A percentile compares a stretch with the other conserved stretches of the same genome.
Evolutionary conservation across 53 echinoderm and acorn worm species (phyloP).

Genomic region (Pentamera pediparva): DNA sequence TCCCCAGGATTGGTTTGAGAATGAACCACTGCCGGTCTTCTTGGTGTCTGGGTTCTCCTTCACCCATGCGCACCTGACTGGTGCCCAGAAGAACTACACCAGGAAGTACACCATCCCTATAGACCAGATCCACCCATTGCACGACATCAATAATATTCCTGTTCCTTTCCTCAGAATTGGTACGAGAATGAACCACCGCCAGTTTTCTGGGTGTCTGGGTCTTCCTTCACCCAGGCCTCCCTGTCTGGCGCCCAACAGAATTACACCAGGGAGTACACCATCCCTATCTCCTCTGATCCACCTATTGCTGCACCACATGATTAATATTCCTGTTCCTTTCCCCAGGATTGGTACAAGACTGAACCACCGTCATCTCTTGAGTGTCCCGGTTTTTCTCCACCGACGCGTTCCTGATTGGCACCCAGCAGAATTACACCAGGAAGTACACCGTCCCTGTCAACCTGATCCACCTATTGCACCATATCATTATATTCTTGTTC

Average conservation of each 20-base stretch:
- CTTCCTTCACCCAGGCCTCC: constrained; percentile 99
- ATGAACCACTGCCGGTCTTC: constrained; percentile 69
- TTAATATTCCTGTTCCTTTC: too few species aligned
- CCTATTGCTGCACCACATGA: too few species aligned
- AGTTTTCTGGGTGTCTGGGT: constrained; percentile 96
- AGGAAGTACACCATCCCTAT: constrained; percentile 95
- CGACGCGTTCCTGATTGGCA: constrained; percentile 94
- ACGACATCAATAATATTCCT: too few species aligned
- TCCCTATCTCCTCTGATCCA: too few species aligned
- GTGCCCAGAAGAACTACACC: constrained; percentile 90
- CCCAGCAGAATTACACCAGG: constrained; percentile 97
- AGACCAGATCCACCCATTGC: constrained; percentile 81
- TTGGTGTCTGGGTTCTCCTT: constrained; percentile 96
- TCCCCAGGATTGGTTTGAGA: constrained; percentile 96
- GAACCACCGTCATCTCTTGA: constrained; percentile 89
- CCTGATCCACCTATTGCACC: too few species aligned
- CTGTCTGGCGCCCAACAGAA: constrained; percentile 97
- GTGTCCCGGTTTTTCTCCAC: constrained; percentile 98
- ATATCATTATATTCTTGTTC: too few species aligned
- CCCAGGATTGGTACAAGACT: constrained; percentile 94
- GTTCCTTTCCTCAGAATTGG: constrained; percentile 81
- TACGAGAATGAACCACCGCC: too few species aligned
- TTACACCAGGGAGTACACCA: constrained; percentile 93
- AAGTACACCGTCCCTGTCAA: constrained; percentile 96
- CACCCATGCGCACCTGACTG: constrained; percentile 91